Base-by-base conservation (phyloP, 2,888 invertebrate genomes). In the Malthinus flaveolus region DNA sequence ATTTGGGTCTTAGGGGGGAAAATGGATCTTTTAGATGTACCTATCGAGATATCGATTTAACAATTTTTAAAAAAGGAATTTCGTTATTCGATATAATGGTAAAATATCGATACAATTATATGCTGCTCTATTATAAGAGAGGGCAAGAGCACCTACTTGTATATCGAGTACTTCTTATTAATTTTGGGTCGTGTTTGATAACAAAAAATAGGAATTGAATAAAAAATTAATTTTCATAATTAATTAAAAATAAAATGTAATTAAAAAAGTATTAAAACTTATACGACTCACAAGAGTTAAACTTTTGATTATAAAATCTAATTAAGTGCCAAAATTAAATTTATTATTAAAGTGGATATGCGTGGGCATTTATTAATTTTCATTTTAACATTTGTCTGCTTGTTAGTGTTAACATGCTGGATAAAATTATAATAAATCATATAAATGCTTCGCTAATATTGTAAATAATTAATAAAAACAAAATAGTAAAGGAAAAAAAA, bases 301-400 rank as follows among this genome's bases (percentile, higher is more conserved):
- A 49, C 4, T 48, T 48, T 15, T 35, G 35, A 48, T 15, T 35
- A 35, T 48, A 9, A 13, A 13, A 33, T 39, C 33, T 51, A 39
- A 51, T 51, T 51, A 15, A 32, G 33, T 51, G 33, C 33, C 51
- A 13, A 51, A 51, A 44, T 51, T 34, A 42, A 51, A 51, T 51
- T 49, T 51, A 51, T 48, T 33, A 48, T 44, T 44, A 51, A 51
- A 39, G 10, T 8, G 39, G 32, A 15, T 39, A 23, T 50, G 51
- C 44, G 51, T 51, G 15, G 51, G 51, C 34, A 42, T 51, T 37
- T 44, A 32, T 44, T 51, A 51, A 51, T 51, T 44, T 44, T 34
- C 35, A 11, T 42, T 23, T 51, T 42, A 32, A 34, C 11, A 9
- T 42, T 12, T 23, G 10, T n/a, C 42, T 31, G 50, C 32, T 32